Evolutionary conservation across 2,888 invertebrate genomes (phyloP), one percentile per base, ranked within the genome.

Genomic region (Ochlodes sylvanus): DNA sequence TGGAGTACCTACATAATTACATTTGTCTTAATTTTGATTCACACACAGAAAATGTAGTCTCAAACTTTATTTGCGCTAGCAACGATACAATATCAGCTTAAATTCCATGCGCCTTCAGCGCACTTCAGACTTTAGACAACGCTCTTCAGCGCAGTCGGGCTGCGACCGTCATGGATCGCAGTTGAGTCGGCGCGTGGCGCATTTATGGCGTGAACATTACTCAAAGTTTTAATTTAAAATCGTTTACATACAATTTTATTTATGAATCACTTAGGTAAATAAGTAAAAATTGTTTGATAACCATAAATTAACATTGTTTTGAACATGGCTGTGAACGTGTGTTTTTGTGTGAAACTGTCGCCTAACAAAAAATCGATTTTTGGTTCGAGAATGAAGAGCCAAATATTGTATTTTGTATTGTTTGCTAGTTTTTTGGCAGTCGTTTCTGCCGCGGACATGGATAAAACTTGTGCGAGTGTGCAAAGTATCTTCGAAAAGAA

Each of bases 351-450:
- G 83, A 87, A 89, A 90, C 87, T 89, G 89, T 89, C 89, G 84
- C 82, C 84, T 85, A 88, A 87, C 87, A 89, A 90, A 90, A 92
- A 92, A 93, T 93, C 93, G 92, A 93, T 93, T 93, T 88, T 90
- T 76, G 89, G 90, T 86, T 89, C 88, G 82, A 85, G 87, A 87
- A 89, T 90, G 88, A 80, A 81, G 81, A 88, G 84, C 85, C 87
- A 87, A 89, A 89, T 90, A 85, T 82, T 92, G 82, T 89, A 84
- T 90, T 86, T 91, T 84, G 78, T 90, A 79, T 83, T 90, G 80
- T 80, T 87, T 79, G 83, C 85, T 76, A 86, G 86, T 83, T 84
- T 87, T 74, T 78, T 92, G 76, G 83, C 84, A 72, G 78, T 78
- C 74, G 82, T 82, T 74, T 81, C 85, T 75, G 86, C 84, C 70